phyloP scores from a whole-genome alignment of 2,797 vertebrate genomes.

The Leucoraja ocellata region DNA sequence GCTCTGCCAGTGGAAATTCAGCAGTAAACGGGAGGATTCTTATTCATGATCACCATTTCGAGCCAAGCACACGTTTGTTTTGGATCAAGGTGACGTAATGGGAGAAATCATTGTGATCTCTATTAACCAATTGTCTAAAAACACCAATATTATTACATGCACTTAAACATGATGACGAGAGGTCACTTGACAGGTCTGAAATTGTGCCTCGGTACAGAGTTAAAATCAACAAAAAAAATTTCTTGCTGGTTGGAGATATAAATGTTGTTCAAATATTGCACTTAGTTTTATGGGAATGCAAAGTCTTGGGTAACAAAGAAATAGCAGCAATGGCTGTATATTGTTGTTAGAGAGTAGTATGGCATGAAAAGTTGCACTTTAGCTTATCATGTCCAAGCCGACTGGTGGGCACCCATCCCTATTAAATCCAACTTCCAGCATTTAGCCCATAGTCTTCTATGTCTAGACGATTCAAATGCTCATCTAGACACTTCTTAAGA shows the following conservation, averaged over 20 bases:
- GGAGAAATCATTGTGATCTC: background rate
- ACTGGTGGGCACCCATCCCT: too few species aligned
- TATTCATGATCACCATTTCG: background rate
- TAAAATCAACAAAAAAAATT: background rate
- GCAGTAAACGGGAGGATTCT: background rate
- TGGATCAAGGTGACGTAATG: background rate
- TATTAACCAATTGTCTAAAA: background rate
- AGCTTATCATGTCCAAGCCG: too few species aligned
- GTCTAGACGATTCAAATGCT: too few species aligned
- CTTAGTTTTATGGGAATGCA: background rate
- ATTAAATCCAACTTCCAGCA: too few species aligned
- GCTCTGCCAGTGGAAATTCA: background rate
- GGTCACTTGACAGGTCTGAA: background rate
- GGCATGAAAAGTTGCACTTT: too few species aligned
- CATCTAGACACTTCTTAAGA: too few species aligned
- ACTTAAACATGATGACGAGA: background rate
- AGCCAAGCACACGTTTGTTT: background rate
- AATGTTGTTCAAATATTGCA: background rate
- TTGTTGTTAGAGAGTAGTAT: background rate
- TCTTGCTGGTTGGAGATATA: background rate
- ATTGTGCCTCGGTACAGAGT: background rate
- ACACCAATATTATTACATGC: background rate
- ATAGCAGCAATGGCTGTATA: background rate
- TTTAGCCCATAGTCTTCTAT: too few species aligned
- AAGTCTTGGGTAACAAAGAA: background rate